Conservation (phyloP, 2,113 vertebrate species). For the Marcusenius ussheri region DNA sequence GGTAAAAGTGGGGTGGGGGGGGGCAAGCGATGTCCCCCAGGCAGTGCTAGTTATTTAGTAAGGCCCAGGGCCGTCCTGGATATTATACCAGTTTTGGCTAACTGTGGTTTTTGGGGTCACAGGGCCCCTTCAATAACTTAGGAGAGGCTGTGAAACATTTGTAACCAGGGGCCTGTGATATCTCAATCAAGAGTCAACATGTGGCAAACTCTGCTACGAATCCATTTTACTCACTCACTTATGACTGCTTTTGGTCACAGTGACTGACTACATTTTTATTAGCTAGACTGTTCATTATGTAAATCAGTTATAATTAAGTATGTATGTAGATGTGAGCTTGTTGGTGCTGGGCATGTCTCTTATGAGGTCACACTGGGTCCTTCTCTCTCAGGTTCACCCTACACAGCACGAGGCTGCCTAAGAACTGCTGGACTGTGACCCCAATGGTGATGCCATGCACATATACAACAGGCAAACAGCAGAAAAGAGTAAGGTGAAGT, state of each 20-base stretch:
- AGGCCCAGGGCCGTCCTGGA: neutral
- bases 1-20: no score
- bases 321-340: neutral
- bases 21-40: neutral
- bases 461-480: neutral
- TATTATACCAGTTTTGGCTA: neutral
- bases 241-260: neutral
- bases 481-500: neutral
- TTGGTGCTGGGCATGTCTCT: neutral
- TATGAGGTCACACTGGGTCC: neutral
- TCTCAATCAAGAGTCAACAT: neutral
- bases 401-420: neutral
- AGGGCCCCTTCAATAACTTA: no score
- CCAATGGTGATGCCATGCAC: neutral
- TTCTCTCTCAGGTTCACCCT: neutral
- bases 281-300: no score
- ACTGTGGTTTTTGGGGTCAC: neutral
- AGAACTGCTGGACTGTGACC: neutral
- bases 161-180: neutral
- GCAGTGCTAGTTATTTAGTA: neutral
- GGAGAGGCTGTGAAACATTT: neutral
- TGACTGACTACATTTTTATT: neutral
- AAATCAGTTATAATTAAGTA: neutral
- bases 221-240: neutral
- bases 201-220: neutral